These are phyloP conservation scores for Neolamprologus multifasciatus DNA, from an alignment of 2,797 vertebrate genomes.

Conservation along the genomic window DNA sequence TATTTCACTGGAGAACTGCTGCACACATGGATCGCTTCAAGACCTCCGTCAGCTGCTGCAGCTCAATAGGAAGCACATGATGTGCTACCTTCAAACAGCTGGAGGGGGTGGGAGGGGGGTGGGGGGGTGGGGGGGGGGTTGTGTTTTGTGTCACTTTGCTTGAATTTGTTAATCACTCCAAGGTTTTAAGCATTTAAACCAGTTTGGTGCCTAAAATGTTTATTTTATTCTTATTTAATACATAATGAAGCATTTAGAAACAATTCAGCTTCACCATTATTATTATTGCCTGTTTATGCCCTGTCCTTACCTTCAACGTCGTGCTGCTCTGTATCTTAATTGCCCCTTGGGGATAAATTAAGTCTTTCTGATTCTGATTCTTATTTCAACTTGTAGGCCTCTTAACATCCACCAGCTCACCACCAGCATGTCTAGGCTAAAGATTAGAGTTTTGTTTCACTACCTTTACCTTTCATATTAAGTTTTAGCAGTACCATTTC, in stretches of 20 bases:
- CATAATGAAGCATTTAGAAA: background rate
- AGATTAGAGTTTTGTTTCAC: background rate
- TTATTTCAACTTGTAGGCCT: background rate
- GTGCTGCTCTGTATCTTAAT: background rate
- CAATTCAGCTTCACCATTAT: background rate
- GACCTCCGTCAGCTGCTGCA: conserved; percentile 27
- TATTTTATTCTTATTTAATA: background rate
- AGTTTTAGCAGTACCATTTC: background rate
- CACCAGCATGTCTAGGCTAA: background rate
- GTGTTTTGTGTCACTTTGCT: background rate
- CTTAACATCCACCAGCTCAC: background rate
- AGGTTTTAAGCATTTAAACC: background rate
- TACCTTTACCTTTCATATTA: background rate
- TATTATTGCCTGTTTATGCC: background rate
- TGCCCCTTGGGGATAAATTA: background rate
- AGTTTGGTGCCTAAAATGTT: background rate
- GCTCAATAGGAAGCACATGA: conserved; percentile 43
- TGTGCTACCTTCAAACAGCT: background rate
- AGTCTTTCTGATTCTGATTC: background rate
- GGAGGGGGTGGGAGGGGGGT: background rate
- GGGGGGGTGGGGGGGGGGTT: background rate
- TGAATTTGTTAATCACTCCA: background rate
- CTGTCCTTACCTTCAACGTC: background rate
- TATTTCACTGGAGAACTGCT: background rate
- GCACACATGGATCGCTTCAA: background rate